Base-by-base conservation (phyloP, 2,113 vertebrate genomes). In the Malurus melanocephalus region DNA sequence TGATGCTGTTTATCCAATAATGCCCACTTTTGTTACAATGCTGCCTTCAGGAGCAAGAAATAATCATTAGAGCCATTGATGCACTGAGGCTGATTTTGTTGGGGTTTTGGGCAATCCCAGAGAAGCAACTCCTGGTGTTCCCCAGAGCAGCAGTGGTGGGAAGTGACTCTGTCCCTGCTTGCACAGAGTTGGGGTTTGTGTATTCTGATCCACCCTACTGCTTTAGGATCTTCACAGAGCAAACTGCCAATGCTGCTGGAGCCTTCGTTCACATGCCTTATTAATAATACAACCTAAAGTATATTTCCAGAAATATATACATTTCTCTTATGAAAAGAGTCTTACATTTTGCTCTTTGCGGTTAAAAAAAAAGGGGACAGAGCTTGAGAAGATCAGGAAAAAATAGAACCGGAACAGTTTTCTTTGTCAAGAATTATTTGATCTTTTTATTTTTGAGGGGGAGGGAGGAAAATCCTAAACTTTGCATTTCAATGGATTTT, bases 401-500 rank as follows among this genome's bases (percentile, higher is more conserved):
- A 94, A 93, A 87, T 78, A 94, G 84, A 91, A 80, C 75, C 0
- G 0, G 62, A 73, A 52, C 40, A 28, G 68, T 85, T 95, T 88
- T 83, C 80, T 94, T 90, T 93, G 86, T 94, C 20, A 51, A 53
- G 56, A 88, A 81, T 87, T 91, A 86, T 89, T 74, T 88, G 86
- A 87, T 80, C 55, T 90, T 92, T 79, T 84, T 90, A 81, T 92
- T 94, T 87, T 85, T 71, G 43, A 79, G 68, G 23, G 13, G 28
- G 76, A 74, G 64, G 74, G 84, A 90, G 94, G 64, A 88, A 88
- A 86, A 90, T 88, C 45, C 80, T 88, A 73, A 85, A 33, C 40
- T 97, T 96, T 96, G 95, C 94, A 96, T 97, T 95, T 97, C 94
- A 96, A 94, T 94, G 72, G 89, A 52, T 80, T 95, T 94, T 88